Conservation (phyloP, 2,113 vertebrate genomes). For the Dolichallabes microphthalmus region DNA sequence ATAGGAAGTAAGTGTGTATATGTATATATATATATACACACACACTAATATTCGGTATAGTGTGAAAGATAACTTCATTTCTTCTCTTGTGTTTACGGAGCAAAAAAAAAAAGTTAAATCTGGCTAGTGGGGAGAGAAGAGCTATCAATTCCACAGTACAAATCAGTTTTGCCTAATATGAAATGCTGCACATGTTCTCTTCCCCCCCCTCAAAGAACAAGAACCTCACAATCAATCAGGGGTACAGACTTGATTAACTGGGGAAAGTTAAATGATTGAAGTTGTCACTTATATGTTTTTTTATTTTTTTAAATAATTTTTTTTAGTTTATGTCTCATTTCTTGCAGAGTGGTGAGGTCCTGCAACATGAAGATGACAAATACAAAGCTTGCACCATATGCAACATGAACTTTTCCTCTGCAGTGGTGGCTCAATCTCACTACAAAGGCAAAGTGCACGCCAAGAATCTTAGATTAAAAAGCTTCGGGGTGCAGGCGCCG, state of each 20-base stretch:
- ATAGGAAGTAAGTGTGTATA: too few species aligned
- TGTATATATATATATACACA: too few species aligned
- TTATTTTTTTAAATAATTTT: too few species aligned
- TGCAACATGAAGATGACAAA: slow-evolving; percentile 75
- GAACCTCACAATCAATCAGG: background rate
- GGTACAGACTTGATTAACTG: background rate
- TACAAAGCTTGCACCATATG: slow-evolving; percentile 88
- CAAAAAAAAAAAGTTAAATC: too few species aligned
- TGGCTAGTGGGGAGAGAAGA: too few species aligned
- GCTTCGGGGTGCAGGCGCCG: slow-evolving; percentile 72
- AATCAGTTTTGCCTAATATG: too few species aligned
- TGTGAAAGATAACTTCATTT: too few species aligned
- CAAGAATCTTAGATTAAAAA: slow-evolving; percentile 88
- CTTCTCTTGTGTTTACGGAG: too few species aligned
- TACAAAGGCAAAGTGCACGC: slow-evolving; percentile 95
- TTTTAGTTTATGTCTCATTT: background rate
- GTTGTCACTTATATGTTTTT: background rate
- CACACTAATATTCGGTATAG: too few species aligned
- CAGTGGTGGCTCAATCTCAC: slow-evolving; percentile 90
- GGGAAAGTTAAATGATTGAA: background rate
- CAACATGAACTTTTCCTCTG: slow-evolving; percentile 93
- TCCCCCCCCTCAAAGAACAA: background rate
- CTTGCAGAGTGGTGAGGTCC: slow-evolving; percentile 73
- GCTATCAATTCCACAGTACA: too few species aligned
- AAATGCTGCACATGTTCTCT: background rate